Percentiles rank a stretch among this genome's conserved stretches.
phyloP scores from a whole-genome alignment of 92 coral and sea anemone species.

The Porites cylindrica region DNA sequence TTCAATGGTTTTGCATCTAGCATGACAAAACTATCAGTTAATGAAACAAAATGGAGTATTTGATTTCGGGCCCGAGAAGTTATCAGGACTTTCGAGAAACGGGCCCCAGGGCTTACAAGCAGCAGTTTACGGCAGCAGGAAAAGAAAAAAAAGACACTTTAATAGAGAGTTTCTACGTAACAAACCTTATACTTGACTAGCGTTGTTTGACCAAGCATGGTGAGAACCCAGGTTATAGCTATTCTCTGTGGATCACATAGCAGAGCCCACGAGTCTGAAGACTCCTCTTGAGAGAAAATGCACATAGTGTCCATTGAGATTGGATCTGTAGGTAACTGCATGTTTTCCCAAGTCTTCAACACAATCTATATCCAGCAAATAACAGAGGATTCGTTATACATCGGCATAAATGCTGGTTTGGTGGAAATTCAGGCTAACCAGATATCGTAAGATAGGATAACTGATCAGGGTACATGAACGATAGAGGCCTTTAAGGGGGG shows the following conservation, averaged over 20 bases:
- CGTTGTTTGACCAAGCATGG: constrained; percentile 88
- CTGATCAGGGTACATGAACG: neutral
- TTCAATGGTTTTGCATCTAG: too few species aligned
- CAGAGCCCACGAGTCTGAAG: constrained; percentile 93
- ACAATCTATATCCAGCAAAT: constrained; percentile 54
- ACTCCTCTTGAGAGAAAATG: constrained; percentile 87
- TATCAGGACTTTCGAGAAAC: too few species aligned
- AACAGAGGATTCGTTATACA: neutral
- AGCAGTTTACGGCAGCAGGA: too few species aligned
- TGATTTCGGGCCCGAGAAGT: too few species aligned
- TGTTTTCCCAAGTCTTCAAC: constrained; percentile 85
- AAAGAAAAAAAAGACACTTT: too few species aligned
- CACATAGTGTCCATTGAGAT: constrained; percentile 91
- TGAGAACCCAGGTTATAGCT: constrained; percentile 84
- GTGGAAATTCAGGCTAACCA: too few species aligned
- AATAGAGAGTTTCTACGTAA: too few species aligned
- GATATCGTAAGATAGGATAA: neutral
- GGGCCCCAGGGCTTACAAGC: too few species aligned
- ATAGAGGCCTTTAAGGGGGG: too few species aligned
- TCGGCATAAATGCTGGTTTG: too few species aligned
- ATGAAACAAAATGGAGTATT: too few species aligned
- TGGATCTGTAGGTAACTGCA: constrained; percentile 85
- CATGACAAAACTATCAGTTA: too few species aligned
- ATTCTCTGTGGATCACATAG: constrained; percentile 94
- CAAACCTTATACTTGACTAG: constrained; percentile 92